These are phyloP conservation scores for Sepiola atlantica DNA, from an alignment of 2,888 invertebrate genomes.

Conservation along the genomic window DNA sequence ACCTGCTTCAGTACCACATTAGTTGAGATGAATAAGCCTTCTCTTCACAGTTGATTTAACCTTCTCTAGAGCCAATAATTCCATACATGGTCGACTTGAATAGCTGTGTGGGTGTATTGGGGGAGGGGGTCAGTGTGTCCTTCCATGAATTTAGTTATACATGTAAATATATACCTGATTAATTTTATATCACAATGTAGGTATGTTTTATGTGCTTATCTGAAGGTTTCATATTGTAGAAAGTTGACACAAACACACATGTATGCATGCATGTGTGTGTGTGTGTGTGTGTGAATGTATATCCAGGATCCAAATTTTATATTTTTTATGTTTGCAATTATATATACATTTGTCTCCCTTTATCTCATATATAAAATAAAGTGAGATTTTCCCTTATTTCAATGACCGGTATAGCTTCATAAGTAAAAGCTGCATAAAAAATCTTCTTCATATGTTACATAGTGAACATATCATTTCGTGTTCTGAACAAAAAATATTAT, in stretches of 20 bases:
- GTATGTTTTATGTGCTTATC: background rate
- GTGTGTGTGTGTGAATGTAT: background rate
- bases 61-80: conserved; percentile 9
- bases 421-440: no score
- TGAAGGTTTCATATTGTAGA: background rate
- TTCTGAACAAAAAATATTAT: no score
- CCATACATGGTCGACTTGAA: conserved; percentile 4
- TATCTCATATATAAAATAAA: background rate
- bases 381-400: no score
- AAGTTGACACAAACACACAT: background rate
- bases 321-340: background rate
- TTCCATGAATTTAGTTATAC: background rate
- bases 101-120: background rate
- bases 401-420: no score
- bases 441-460: no score
- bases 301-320: background rate
- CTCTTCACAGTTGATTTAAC: background rate
- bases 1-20: conserved; percentile 32
- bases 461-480: no score
- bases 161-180: background rate
- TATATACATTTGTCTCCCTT: background rate
- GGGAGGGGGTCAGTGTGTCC: background rate
- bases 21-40: conserved; percentile 10
- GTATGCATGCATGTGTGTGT: background rate
- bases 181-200: background rate